Percentiles rank a stretch among this genome's conserved stretches.
phyloP scores from a whole-genome alignment of 1,140 invertebrate species.

The Drosophila pallidifrons region DNA sequence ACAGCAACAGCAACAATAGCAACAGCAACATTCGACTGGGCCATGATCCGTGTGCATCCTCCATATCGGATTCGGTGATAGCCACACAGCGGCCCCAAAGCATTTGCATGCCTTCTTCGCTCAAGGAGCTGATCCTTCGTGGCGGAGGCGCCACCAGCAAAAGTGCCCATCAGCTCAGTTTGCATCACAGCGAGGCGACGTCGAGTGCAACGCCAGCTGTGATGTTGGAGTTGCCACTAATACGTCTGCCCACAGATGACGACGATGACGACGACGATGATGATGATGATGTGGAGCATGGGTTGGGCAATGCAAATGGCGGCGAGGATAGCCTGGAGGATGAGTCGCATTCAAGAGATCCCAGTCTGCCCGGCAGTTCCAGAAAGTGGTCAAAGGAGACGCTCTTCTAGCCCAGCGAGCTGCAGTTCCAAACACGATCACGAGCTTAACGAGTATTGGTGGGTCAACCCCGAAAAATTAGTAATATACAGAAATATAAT shows the following conservation, averaged over 20 bases:
- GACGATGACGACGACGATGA: constrained; percentile 49
- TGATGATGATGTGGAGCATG: constrained; percentile 18
- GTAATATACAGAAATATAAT: neutral
- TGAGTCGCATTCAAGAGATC: constrained; percentile 60
- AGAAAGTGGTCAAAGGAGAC: constrained; percentile 85
- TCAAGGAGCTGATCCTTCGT: constrained; percentile 78
- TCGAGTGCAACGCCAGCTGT: constrained; percentile 65
- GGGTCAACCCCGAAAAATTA: neutral
- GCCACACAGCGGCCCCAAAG: constrained; percentile 62
- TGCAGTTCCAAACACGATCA: constrained; percentile 69
- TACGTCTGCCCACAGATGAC: constrained; percentile 66
- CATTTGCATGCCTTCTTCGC: constrained; percentile 77
- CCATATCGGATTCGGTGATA: constrained; percentile 78
- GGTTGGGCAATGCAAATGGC: neutral
- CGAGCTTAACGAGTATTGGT: constrained; percentile 65
- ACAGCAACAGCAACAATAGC: constrained; percentile 49
- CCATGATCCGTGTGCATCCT: constrained; percentile 77
- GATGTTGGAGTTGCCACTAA: constrained; percentile 82
- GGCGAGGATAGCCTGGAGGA: constrained; percentile 35
- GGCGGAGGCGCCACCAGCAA: constrained; percentile 57
- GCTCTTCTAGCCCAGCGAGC: constrained; percentile 82
- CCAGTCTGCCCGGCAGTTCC: constrained; percentile 78
- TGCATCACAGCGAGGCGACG: constrained; percentile 40
- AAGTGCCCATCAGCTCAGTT: constrained; percentile 69
- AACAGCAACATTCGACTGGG: constrained; percentile 52